A percentile compares a stretch with the other conserved stretches of the same genome.
Evolutionary conservation across 1,140 invertebrate species (phyloP).

Genomic region (Paraescarpia echinospica): DNA sequence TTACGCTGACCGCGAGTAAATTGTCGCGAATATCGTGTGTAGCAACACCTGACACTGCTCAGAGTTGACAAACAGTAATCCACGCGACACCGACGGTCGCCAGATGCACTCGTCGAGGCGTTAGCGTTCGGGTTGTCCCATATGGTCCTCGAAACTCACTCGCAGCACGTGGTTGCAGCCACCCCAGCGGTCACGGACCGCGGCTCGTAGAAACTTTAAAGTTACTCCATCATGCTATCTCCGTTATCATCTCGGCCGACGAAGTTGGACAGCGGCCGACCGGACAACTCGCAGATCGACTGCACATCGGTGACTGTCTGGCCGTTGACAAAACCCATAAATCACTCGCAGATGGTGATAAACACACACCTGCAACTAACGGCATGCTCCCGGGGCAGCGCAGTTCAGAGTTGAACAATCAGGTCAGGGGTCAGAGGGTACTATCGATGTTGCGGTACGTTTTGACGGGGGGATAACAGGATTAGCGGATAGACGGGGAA

Average conservation of each 20-base stretch:
- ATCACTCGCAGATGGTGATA: neutral
- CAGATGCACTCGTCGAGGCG: neutral
- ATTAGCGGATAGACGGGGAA: neutral
- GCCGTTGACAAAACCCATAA: neutral
- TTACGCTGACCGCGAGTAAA: neutral
- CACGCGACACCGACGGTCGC: neutral
- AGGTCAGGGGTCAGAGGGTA: neutral
- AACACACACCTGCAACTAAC: neutral
- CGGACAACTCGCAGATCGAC: neutral
- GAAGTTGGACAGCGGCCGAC: neutral
- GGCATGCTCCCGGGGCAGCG: neutral
- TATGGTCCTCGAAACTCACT: neutral
- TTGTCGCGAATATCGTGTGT: neutral
- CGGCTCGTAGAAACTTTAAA: neutral
- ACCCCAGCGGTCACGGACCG: neutral
- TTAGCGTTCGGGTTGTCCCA: neutral
- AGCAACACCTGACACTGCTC: neutral
- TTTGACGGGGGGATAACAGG: neutral
- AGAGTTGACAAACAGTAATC: neutral
- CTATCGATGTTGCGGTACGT: neutral
- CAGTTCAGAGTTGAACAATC: neutral
- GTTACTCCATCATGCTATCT: neutral
- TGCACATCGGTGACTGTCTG: neutral
- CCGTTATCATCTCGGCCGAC: neutral
- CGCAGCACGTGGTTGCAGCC: neutral